These are phyloP conservation scores for Galeopterus variegatus DNA, from an alignment of 2,113 vertebrate species.

Conservation along the genomic window DNA sequence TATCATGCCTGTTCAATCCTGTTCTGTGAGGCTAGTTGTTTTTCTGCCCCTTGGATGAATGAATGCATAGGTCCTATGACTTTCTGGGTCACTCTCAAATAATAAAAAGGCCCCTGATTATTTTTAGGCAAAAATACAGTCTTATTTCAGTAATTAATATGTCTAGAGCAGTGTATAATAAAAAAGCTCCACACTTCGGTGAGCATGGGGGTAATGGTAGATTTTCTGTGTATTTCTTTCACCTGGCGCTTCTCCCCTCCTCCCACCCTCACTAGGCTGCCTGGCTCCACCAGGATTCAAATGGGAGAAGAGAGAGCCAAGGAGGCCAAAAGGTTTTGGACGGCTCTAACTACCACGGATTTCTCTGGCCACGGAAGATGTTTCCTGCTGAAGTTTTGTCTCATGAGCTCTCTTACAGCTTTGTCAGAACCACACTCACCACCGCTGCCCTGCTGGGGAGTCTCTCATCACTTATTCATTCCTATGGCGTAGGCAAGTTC, in stretches of 20 bases:
- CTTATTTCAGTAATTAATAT: not conserved
- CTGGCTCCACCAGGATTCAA: not conserved
- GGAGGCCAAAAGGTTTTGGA: not conserved
- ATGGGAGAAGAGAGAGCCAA: not conserved
- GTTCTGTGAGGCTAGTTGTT: not conserved
- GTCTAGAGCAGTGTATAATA: not conserved
- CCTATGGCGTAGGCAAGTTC: not conserved
- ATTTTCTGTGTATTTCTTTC: not conserved
- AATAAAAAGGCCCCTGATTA: conserved; percentile 43
- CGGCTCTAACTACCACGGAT: not conserved
- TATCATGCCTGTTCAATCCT: not conserved
- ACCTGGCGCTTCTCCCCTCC: not conserved
- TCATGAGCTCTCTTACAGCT: not conserved
- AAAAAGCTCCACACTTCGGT: not conserved
- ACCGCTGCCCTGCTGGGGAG: not conserved
- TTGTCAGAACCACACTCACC: not conserved
- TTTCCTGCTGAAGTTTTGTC: not conserved
- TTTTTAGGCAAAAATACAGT: not conserved
- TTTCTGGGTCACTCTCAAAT: not conserved
- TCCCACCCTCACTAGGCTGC: not conserved
- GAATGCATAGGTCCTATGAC: not conserved
- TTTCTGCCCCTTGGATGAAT: not conserved
- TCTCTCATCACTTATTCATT: not conserved
- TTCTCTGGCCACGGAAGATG: accelerated
- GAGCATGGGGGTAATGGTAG: not conserved